Evolutionary conservation across 2,113 vertebrate genomes (phyloP).

Genomic region (Zosterops japonicus): DNA sequence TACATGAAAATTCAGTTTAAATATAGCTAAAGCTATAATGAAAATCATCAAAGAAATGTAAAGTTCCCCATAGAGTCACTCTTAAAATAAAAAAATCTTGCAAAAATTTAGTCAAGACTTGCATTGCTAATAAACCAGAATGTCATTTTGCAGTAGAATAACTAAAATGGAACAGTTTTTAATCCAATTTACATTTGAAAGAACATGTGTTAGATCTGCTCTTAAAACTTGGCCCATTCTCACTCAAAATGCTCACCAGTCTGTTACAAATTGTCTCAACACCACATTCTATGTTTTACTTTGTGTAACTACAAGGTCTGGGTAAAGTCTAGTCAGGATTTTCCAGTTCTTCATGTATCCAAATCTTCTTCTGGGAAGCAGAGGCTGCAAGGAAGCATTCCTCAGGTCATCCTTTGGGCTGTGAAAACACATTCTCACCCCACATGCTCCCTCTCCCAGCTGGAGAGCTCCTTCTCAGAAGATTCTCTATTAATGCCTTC

Average conservation of each 20-base stretch:
- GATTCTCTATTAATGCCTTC: not conserved
- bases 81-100: constrained; percentile 39
- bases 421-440: not conserved
- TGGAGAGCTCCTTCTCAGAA: not conserved
- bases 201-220: constrained; percentile 35
- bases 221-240: constrained; percentile 44
- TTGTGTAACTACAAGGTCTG: constrained; percentile 20
- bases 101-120: constrained; percentile 38
- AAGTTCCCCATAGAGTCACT: constrained; percentile 8
- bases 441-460: not conserved
- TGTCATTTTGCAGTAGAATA: constrained; percentile 32
- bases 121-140: constrained; percentile 51
- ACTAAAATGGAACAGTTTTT: constrained; percentile 46
- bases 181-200: constrained; percentile 60
- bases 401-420: not conserved
- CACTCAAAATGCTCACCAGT: constrained; percentile 31
- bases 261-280: constrained; percentile 36
- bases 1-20: constrained; percentile 38
- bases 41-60: constrained; percentile 27
- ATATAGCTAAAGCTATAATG: constrained; percentile 25
- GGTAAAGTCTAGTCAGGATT: constrained; percentile 30
- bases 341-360: not conserved
- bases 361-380: not conserved
- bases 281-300: constrained; percentile 1
- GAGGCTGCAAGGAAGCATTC: not conserved